Conservation (phyloP, 2,113 vertebrate genomes). For the Guaruba guarouba region DNA sequence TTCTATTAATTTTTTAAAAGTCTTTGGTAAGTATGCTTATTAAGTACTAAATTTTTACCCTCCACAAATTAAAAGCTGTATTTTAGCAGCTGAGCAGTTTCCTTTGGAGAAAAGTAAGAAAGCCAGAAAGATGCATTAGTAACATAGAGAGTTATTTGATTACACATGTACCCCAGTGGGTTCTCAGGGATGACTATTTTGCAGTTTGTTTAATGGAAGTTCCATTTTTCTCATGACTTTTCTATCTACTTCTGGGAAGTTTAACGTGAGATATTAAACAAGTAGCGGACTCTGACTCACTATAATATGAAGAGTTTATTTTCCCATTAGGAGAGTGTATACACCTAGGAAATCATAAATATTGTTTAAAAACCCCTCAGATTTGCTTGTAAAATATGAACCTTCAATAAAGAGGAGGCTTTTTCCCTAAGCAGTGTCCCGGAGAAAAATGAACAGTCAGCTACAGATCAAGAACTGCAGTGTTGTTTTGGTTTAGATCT, state of each 20-base stretch:
- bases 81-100: constrained; percentile 57
- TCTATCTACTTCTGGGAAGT: constrained; percentile 23
- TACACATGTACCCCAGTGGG: neutral
- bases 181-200: constrained; percentile 9
- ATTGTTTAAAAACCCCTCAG: neutral
- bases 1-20: constrained; percentile 74
- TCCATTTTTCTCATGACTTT: constrained; percentile 42
- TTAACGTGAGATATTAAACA: neutral
- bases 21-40: constrained; percentile 63
- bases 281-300: neutral
- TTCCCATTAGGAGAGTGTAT: neutral
- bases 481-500: neutral
- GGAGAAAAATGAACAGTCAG: neutral
- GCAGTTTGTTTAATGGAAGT: constrained; percentile 31
- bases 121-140: neutral
- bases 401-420: neutral
- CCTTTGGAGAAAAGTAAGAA: constrained; percentile 36
- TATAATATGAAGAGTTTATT: neutral
- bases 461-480: neutral
- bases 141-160: neutral
- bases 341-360: neutral
- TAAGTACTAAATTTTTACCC: constrained; percentile 67
- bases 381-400: constrained; percentile 31
- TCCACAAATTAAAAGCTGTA: constrained; percentile 71
- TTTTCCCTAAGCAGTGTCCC: constrained; percentile 3